A percentile compares a stretch with the other conserved stretches of the same genome.
Evolutionary conservation across 2,113 vertebrate species (phyloP).

Genomic region (Cygnus atratus): DNA sequence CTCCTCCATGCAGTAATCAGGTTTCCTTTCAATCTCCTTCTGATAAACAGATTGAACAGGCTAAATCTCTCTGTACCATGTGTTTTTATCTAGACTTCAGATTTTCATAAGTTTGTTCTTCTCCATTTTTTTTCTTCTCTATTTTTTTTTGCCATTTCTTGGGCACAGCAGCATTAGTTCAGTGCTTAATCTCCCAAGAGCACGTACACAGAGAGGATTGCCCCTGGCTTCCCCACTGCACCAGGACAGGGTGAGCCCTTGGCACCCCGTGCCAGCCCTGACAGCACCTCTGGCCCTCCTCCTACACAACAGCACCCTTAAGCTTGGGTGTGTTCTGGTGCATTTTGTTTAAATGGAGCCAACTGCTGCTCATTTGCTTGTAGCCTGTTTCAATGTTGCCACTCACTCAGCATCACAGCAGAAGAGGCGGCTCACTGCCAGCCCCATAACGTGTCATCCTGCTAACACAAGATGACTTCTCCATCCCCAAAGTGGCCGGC

Average conservation of each 20-base stretch:
- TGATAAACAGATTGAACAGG: not conserved
- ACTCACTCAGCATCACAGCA: not conserved
- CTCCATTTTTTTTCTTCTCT: not conserved
- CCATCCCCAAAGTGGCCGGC: not conserved
- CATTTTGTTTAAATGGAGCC: not conserved
- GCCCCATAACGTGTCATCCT: rapidly evolving
- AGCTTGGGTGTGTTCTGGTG: not conserved
- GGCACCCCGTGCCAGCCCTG: rapidly evolving
- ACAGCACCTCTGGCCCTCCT: not conserved
- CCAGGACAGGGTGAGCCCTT: not conserved
- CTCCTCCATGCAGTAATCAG: not conserved
- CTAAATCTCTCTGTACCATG: not conserved
- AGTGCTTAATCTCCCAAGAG: not conserved
- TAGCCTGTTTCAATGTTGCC: not conserved
- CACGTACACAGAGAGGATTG: rapidly evolving
- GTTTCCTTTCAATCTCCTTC: not conserved
- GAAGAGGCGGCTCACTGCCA: not conserved
- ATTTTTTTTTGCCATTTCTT: not conserved
- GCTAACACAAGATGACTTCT: not conserved
- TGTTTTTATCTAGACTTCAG: not conserved
- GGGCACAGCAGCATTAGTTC: not conserved
- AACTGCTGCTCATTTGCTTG: not conserved
- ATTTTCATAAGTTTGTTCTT: not conserved
- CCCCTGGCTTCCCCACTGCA: rapidly evolving
- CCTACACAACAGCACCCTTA: not conserved